Percentiles rank a stretch among this genome's conserved stretches.
Conservation (phyloP, 2,797 vertebrate genomes). For the Anguilla pacifica region DNA sequence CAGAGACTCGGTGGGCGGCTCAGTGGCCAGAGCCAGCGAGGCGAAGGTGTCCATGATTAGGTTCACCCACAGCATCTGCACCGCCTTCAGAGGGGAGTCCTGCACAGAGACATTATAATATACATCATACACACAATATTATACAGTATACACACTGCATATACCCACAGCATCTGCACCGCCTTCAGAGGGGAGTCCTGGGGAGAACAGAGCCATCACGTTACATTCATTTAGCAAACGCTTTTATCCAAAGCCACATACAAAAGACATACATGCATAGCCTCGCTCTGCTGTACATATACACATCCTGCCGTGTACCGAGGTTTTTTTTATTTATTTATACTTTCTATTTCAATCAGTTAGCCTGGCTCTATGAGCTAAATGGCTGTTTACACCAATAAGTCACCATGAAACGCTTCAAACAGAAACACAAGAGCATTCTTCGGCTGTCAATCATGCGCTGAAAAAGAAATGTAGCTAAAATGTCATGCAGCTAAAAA, state of each 20-base stretch:
- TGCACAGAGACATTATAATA: slow-evolving; percentile 52
- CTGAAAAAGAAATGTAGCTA: too few species aligned
- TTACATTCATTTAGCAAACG: too few species aligned
- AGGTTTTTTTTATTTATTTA: too few species aligned
- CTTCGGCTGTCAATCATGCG: too few species aligned
- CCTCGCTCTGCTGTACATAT: background rate
- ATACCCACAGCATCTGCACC: slow-evolving; percentile 91
- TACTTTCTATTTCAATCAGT: too few species aligned
- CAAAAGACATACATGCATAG: background rate
- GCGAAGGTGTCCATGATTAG: slow-evolving; percentile 99
- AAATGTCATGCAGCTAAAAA: too few species aligned
- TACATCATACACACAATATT: background rate
- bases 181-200: slow-evolving; percentile 89
- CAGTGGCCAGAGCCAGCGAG: slow-evolving; percentile 95
- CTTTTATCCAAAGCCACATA: too few species aligned
- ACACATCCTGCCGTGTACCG: background rate
- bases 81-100: slow-evolving; percentile 98
- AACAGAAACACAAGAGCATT: too few species aligned
- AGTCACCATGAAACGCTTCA: too few species aligned
- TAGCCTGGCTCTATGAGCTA: too few species aligned
- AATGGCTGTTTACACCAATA: too few species aligned
- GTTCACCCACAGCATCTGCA: slow-evolving; percentile 99
- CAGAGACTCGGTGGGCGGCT: slow-evolving; percentile 95
- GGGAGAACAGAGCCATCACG: background rate
- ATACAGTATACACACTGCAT: background rate